phyloP scores from a whole-genome alignment of 2,113 vertebrate species.

The Sinosuthora webbiana region DNA sequence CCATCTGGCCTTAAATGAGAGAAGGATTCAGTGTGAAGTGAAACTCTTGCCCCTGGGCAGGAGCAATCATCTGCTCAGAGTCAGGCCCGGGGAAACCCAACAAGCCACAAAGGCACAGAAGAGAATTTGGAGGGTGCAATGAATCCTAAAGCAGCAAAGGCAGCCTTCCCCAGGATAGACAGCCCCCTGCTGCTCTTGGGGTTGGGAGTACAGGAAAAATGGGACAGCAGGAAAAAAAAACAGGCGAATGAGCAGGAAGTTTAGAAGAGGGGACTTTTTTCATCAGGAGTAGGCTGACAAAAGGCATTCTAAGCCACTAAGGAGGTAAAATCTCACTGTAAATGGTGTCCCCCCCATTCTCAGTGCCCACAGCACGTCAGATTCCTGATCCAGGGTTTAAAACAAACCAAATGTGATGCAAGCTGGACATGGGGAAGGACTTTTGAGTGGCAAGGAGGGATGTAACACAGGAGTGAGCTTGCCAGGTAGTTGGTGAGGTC shows the following conservation, averaged over 20 bases:
- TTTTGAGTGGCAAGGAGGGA: neutral
- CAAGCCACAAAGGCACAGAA: neutral
- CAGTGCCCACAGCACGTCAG: too few species aligned
- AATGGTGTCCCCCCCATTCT: neutral
- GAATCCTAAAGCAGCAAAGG: neutral
- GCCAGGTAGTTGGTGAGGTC: neutral
- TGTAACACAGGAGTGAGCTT: neutral
- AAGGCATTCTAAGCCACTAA: neutral
- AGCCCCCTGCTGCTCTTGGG: neutral
- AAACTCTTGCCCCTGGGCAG: neutral
- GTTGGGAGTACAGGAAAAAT: accelerated
- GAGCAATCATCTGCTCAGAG: neutral
- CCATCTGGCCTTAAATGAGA: neutral
- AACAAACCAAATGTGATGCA: neutral
- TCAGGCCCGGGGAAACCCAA: neutral
- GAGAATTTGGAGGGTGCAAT: neutral
- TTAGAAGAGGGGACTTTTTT: neutral
- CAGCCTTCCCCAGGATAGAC: neutral
- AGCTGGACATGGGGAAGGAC: neutral
- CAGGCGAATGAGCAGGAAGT: neutral
- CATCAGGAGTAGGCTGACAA: neutral
- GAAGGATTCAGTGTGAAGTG: neutral
- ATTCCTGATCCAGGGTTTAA: neutral
- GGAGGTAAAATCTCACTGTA: neutral
- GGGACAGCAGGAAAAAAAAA: too few species aligned